Evolutionary conservation across 2,888 invertebrate genomes (phyloP), one percentile per base, ranked within the genome.

Genomic region (Pyrocoelia pectoralis): DNA sequence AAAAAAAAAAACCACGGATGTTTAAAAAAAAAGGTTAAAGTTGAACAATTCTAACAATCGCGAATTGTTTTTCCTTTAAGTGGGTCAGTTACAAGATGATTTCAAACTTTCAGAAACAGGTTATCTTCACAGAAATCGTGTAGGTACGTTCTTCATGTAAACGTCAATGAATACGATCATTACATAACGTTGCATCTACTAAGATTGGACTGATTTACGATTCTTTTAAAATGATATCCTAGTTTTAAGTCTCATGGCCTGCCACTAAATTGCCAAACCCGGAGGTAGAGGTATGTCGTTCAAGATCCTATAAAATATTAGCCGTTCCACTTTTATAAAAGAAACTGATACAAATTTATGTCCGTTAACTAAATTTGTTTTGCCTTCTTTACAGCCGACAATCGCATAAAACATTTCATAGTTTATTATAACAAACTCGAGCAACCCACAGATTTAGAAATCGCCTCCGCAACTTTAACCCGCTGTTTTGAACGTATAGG

Each of bases 381-480:
- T 10, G n/a, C 17, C 17, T 46, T 46, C 17, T 10, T 24, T 24
- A 24, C 6, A 46, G 46, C 46, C 46, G 41, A 43, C 41, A 43
- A 43, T 43, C n/a, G 41, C 41, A 43, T 15, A 43, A 43, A 46
- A 46, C 17, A 17, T 15, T 46, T 46, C 15, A 46, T 46, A 18
- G 46, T 46, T 46, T 46, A 46, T 46, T 46, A 46, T 18, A 46
- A 46, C 46, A 46, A 46, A 46, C 46, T 46, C 46, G 46, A 10
- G 46, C 46, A 46, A 17, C 46, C 46, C 46, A 46, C 46, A 46
- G 29, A 13, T 28, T 24, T 50, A 52, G 52, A 52, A 38, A 52
- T 52, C 38, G 29, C 38, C 52, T 29, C 38, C 28, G 13, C 52
- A 52, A 14, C 33, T 33, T 52, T 43, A 13, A 19, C 48, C 10